A percentile compares a stretch with the other conserved stretches of the same genome.
Conservation (phyloP, 2,888 invertebrate genomes). For the Tipula vernalis region DNA sequence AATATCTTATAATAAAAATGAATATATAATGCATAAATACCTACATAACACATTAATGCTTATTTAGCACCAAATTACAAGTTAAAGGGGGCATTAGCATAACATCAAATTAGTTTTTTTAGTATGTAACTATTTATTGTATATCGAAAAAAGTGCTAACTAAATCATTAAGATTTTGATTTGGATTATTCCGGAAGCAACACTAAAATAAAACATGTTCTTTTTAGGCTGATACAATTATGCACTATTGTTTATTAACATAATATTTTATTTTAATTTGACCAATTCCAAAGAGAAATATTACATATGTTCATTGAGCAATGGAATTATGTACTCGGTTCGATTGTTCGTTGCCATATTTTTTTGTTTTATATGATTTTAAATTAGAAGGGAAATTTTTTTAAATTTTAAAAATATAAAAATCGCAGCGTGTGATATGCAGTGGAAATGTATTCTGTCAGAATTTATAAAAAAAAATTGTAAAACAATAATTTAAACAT, state of each 20-base stretch:
- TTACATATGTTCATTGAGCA: not conserved
- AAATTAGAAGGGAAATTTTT: not conserved
- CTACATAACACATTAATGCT: not conserved
- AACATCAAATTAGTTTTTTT: not conserved
- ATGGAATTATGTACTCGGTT: not conserved
- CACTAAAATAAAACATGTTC: not conserved
- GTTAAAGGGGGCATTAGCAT: not conserved
- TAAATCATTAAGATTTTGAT: not conserved
- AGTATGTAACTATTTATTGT: not conserved
- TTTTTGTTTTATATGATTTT: not conserved
- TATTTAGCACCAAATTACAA: not conserved
- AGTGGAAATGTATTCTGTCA: not conserved
- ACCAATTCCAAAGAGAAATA: not conserved
- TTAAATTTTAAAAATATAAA: not conserved
- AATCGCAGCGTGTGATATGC: not conserved
- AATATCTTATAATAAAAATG: not conserved
- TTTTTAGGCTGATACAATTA: not conserved
- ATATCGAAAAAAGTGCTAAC: not conserved
- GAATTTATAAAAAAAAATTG: not conserved
- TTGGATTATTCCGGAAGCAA: not conserved
- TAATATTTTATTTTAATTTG: not conserved
- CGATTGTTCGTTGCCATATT: not conserved
- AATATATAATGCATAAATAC: not conserved
- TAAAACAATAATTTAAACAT: not conserved
- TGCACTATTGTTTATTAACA: not conserved